A percentile compares a stretch with the other conserved stretches of the same genome.
Conservation (phyloP, 2,888 invertebrate species). For the Seladonia tumulorum region DNA sequence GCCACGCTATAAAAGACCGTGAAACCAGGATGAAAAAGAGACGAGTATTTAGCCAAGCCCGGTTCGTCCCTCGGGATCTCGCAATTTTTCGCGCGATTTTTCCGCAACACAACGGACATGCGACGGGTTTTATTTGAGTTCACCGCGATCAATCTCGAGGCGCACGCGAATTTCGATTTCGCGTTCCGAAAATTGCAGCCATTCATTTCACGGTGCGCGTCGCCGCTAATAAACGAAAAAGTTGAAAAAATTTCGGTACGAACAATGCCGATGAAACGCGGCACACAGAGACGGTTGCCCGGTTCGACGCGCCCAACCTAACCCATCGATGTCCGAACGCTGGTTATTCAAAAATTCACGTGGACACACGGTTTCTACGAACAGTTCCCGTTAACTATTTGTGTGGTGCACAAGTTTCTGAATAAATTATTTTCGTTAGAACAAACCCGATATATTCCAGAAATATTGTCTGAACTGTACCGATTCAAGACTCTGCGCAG, state of each 20-base stretch:
- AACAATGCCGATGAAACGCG: conserved; percentile 56
- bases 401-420: not conserved
- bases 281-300: not conserved
- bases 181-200: conserved; percentile 72
- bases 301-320: not conserved
- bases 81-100: conserved; percentile 35
- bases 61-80: not conserved
- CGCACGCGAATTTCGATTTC: conserved; percentile 65
- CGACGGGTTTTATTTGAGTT: conserved; percentile 34
- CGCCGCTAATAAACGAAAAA: conserved; percentile 69
- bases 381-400: not conserved
- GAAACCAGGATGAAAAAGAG: not conserved
- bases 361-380: not conserved
- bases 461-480: too few species aligned
- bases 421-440: conserved; percentile 13
- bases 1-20: conserved; percentile 5
- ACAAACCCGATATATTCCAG: not conserved
- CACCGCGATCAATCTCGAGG: conserved; percentile 69
- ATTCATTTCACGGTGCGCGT: conserved; percentile 70
- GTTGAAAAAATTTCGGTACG: conserved; percentile 64
- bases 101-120: conserved; percentile 21
- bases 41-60: conserved; percentile 33
- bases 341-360: conserved; percentile 27
- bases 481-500: too few species aligned
- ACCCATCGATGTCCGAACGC: not conserved